Percentiles rank a stretch among this genome's conserved stretches.
Conservation (phyloP, 2,888 invertebrate species). For the Anthrax anthrax region DNA sequence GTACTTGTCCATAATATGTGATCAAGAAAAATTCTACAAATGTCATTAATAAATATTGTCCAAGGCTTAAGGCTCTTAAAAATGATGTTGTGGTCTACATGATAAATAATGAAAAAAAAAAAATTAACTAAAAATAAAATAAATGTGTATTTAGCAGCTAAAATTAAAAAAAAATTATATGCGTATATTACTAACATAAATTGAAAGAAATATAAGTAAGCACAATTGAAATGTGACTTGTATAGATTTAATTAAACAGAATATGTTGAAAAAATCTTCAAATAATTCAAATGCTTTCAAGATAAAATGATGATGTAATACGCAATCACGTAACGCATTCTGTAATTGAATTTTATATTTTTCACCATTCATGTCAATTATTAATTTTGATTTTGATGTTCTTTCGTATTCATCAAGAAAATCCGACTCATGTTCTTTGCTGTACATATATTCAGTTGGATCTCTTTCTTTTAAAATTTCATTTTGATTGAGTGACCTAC, state of each 20-base stretch:
- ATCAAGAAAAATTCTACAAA: background rate
- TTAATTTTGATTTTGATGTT: background rate
- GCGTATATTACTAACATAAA: conserved; percentile 14
- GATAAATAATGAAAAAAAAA: too few relatives aligned
- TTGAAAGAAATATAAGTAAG: conserved; percentile 15
- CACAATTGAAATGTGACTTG: conserved; percentile 16
- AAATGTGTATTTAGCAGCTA: too few relatives aligned
- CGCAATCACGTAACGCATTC: conserved; percentile 14
- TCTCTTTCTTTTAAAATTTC: conserved; percentile 1
- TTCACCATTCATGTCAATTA: background rate
- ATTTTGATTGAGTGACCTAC: background rate
- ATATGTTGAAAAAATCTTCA: conserved; percentile 17
- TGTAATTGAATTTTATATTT: background rate
- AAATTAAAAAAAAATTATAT: background rate
- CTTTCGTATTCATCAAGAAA: background rate
- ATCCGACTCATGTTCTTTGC: conserved; percentile 4
- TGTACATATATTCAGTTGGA: conserved; percentile 7
- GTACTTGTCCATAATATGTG: background rate
- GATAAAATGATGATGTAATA: conserved; percentile 17
- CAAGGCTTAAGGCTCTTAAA: background rate
- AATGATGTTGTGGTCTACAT: conserved; percentile 5
- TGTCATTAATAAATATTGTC: background rate
- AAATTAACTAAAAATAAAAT: too few relatives aligned
- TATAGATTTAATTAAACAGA: conserved; percentile 16
- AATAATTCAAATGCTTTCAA: conserved; percentile 15